Evolutionary conservation across 2,888 invertebrate genomes (phyloP).

Genomic region (Plagiodera versicolora): DNA sequence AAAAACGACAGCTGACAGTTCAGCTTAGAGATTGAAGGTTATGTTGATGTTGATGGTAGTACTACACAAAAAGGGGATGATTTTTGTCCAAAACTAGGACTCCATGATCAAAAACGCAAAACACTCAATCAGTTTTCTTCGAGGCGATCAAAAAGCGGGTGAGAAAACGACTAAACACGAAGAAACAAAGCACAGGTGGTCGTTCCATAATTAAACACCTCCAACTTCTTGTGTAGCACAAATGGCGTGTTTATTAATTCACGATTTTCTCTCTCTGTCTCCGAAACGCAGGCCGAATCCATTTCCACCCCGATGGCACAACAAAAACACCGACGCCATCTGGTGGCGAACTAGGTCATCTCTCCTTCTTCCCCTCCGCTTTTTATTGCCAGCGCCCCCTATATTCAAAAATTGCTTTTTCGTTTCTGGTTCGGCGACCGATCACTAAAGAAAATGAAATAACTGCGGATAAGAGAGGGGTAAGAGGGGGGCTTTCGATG

Average conservation of each 20-base stretch:
- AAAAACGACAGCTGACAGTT: no score
- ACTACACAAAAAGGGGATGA: no score
- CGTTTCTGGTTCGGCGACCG: conserved; percentile 29
- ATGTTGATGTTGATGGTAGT: no score
- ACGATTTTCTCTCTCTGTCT: background rate
- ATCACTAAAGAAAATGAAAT: conserved; percentile 39
- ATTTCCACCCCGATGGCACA: conserved; percentile 50
- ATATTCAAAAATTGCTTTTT: conserved; percentile 42
- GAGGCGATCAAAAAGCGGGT: background rate
- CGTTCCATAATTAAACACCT: conserved; percentile 20
- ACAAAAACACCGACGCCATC: conserved; percentile 52
- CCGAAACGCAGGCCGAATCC: conserved; percentile 53
- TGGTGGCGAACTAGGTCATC: conserved; percentile 21
- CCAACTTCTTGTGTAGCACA: background rate
- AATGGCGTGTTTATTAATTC: background rate
- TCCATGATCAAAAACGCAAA: background rate
- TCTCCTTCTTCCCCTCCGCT: conserved; percentile 17
- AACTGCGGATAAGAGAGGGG: conserved; percentile 34
- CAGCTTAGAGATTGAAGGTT: no score
- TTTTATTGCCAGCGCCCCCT: conserved; percentile 42
- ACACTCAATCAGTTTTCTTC: background rate
- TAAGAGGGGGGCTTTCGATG: conserved; percentile 15
- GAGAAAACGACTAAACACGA: conserved; percentile 15
- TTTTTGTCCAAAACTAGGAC: background rate
- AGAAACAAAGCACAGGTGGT: conserved; percentile 23